Conservation (phyloP, 2,113 vertebrate species). For the Brachyhypopomus occidentalis region DNA sequence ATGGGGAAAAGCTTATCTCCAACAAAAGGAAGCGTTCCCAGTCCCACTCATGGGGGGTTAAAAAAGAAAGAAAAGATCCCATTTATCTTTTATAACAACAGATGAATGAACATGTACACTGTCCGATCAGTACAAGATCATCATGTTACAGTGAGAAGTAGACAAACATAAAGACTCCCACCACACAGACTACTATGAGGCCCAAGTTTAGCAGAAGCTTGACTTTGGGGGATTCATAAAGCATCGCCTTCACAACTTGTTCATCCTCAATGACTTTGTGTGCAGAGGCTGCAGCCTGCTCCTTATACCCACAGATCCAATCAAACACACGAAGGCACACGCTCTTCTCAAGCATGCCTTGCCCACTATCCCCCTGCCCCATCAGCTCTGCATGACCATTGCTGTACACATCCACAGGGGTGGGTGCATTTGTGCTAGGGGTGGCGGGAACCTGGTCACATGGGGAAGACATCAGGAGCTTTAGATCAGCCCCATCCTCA, state of each 20-base stretch:
- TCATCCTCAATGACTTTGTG: slow-evolving; percentile 77
- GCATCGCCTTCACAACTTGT: slow-evolving; percentile 81
- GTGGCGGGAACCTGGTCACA: slow-evolving; percentile 74
- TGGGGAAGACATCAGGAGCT: slow-evolving; percentile 80
- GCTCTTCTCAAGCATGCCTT: slow-evolving; percentile 58
- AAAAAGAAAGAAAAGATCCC: slow-evolving; percentile 55
- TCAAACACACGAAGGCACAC: slow-evolving; percentile 77
- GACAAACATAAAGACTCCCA: slow-evolving; percentile 95
- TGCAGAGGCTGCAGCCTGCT: slow-evolving; percentile 67
- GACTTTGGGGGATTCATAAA: slow-evolving; percentile 87
- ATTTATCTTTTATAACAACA: slow-evolving; percentile 64
- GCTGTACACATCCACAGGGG: slow-evolving; percentile 80
- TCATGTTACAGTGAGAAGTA: slow-evolving; percentile 89
- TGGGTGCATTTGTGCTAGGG: slow-evolving; percentile 81
- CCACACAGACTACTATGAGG: slow-evolving; percentile 83
- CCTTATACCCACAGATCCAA: slow-evolving; percentile 88
- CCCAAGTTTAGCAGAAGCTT: slow-evolving; percentile 86
- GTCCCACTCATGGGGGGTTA: slow-evolving; percentile 60
- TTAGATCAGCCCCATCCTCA: slow-evolving; percentile 80
- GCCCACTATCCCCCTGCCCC: slow-evolving; percentile 70
- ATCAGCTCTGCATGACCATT: slow-evolving; percentile 78
- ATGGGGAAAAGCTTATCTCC: not conserved
- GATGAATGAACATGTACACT: slow-evolving; percentile 46
- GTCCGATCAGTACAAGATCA: not conserved
- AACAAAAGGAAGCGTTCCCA: slow-evolving; percentile 45